Conservation (phyloP, 1,140 invertebrate genomes). For the Cotesia vestalis region DNA sequence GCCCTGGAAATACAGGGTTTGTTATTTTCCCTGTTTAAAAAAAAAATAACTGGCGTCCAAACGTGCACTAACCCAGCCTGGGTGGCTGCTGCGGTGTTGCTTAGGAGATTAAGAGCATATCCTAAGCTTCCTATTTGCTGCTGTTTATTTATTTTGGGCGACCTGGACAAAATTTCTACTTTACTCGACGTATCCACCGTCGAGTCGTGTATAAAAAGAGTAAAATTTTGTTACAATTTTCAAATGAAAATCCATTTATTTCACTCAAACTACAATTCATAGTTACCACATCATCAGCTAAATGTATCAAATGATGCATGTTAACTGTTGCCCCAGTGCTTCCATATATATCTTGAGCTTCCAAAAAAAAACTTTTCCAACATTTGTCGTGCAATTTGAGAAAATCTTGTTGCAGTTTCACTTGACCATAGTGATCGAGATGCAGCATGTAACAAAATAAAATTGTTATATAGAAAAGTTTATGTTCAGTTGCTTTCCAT, state of each 20-base stretch:
- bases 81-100: no score
- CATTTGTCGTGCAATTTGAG: not conserved
- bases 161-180: no score
- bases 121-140: no score
- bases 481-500: conserved; percentile 43
- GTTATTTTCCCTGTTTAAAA: no score
- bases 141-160: no score
- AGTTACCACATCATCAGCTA: conserved; percentile 23
- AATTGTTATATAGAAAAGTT: conserved; percentile 34
- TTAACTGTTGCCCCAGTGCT: not conserved
- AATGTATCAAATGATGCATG: conserved; percentile 22
- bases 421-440: not conserved
- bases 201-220: no score
- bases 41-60: no score
- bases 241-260: conserved; percentile 30
- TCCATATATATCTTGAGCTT: conserved; percentile 8
- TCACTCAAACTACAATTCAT: conserved; percentile 16
- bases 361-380: conserved; percentile 2
- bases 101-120: no score
- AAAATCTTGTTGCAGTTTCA: not conserved
- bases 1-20: no score
- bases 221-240: no score
- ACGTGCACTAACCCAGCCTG: no score
- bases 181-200: no score
- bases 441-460: conserved; percentile 11